Base-by-base conservation (phyloP, 1,140 invertebrate species). In the Melanaphis sacchari region DNA sequence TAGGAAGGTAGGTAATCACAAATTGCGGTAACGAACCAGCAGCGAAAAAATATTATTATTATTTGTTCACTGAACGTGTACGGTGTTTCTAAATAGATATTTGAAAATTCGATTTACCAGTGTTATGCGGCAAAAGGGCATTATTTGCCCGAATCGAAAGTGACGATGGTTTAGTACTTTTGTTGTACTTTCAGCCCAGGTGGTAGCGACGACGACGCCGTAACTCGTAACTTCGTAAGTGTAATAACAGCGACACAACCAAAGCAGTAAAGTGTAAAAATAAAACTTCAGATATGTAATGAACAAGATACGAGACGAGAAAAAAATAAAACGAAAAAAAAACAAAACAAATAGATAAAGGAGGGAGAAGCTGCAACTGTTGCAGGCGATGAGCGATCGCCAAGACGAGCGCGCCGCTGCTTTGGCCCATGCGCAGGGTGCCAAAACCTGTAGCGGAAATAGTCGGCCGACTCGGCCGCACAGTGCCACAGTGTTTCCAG, bases 381-480 rank as follows among this genome's bases (percentile, higher is more conserved):
- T 66, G 59, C 31, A 5, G 59, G 59, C 59, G 54, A 82, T 66
- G 66, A 36, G 43, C 18, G 54, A 38, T 2, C 87, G n/a, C 36
- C 52, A 66, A 43, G 54, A 41, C 31, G 46, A 85, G 38, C 15
- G 85, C 21, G 46, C 54, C 31, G 49, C 18, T 49, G 8, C n/a
- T 43, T 24, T 43, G 95, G 36, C 95, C 97, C 96, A 95, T 97
- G 97, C 95, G 97, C 95, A 97, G 96, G 94, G 97, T 96, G 93
- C 97, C 96, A 95, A 97, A 97, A 95, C 96, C 96, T 1, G 98
- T 95, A 94, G 98, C 95, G 93, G 95, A 81, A 91, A 82, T 43
- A 26, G 46, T 89, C n/a, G 46, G 38, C 7, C 36, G 85, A 26
- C n/a, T 89, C n/a, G 46, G 38, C 7, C 36, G 85, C 31, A 9